Conservation (phyloP, 2,113 vertebrate species). For the Indri indri region DNA sequence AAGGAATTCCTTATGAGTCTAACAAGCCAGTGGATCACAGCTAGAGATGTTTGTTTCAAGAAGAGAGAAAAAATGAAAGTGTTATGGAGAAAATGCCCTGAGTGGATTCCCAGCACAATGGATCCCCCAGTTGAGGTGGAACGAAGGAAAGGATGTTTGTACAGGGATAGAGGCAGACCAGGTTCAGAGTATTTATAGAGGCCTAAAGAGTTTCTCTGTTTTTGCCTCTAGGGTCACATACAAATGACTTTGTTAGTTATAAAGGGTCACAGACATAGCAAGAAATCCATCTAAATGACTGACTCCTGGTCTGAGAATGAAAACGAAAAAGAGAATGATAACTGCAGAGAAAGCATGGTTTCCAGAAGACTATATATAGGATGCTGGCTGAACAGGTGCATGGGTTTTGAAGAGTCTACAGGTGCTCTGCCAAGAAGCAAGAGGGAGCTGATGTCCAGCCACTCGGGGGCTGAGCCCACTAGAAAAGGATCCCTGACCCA, state of each 20-base stretch:
- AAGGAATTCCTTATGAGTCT: not conserved
- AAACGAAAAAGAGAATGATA: not conserved
- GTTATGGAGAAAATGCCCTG: not conserved
- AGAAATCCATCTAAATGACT: not conserved
- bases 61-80: not conserved
- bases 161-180: fast-evolving
- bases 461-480: not conserved
- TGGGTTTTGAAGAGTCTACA: fast-evolving
- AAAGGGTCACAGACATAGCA: not conserved
- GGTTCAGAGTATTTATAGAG: not conserved
- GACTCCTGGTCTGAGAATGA: not conserved
- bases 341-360: fast-evolving
- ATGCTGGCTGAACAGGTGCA: fast-evolving
- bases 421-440: not conserved
- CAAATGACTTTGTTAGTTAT: not conserved
- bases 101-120: not conserved
- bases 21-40: not conserved
- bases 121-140: fast-evolving
- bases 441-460: not conserved
- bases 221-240: not conserved
- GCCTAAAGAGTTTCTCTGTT: not conserved
- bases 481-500: not conserved
- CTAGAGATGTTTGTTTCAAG: not conserved
- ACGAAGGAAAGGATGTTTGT: fast-evolving
- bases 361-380: fast-evolving